Percentiles rank a stretch among this genome's conserved stretches.
These are phyloP conservation scores for Camelus dromedarius DNA, from an alignment of 2,113 vertebrate species.

Conservation along the genomic window DNA sequence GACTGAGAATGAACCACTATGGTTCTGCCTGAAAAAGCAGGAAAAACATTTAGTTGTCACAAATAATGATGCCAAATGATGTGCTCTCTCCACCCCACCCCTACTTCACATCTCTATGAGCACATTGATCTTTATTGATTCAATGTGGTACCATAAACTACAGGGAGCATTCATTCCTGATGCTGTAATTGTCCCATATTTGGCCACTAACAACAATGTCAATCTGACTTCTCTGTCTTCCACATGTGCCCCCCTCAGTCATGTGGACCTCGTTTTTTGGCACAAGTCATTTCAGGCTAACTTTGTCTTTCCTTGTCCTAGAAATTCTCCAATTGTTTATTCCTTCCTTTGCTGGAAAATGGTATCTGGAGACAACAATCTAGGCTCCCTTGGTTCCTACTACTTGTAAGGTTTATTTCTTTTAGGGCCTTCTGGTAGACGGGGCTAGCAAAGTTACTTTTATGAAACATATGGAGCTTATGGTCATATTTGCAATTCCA, in stretches of 20 bases:
- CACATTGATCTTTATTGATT: background rate
- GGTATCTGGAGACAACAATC: background rate
- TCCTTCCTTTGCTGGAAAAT: background rate
- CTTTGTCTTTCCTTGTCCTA: background rate
- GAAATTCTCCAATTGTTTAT: background rate
- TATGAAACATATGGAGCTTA: background rate
- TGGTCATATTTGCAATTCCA: background rate
- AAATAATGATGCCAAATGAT: background rate
- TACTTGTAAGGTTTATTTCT: background rate
- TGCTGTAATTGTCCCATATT: rapidly evolving
- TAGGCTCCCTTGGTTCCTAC: background rate
- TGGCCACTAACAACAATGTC: background rate
- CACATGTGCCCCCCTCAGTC: rapidly evolving
- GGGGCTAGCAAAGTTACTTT: background rate
- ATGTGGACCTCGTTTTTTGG: background rate
- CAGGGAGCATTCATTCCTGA: background rate
- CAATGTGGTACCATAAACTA: rapidly evolving
- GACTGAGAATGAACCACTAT: background rate
- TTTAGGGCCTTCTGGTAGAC: background rate
- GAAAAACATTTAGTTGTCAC: background rate
- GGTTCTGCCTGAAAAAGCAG: background rate
- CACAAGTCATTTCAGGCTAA: background rate
- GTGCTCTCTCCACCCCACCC: too few relatives aligned
- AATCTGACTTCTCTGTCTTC: background rate
- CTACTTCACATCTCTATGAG: rapidly evolving